Evolutionary conservation across 2,113 vertebrate genomes (phyloP).

Genomic region (Ciconia boyciana): DNA sequence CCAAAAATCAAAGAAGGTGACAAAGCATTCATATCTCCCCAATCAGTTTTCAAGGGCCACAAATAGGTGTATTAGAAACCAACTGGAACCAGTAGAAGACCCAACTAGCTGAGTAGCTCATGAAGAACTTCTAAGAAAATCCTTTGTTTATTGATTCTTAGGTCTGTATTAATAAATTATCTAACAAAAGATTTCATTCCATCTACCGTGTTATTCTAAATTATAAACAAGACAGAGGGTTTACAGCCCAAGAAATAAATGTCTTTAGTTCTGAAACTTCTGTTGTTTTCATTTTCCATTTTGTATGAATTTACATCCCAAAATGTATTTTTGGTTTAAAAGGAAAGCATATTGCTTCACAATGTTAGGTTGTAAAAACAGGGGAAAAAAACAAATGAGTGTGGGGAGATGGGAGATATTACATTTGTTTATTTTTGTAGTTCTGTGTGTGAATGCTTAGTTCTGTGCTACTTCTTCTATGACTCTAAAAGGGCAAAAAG

Average conservation of each 20-base stretch:
- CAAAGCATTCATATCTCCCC: not conserved
- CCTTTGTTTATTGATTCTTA: not conserved
- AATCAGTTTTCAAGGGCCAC: not conserved
- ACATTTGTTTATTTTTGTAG: not conserved
- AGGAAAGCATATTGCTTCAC: not conserved
- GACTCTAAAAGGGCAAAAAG: not conserved
- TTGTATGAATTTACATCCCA: not conserved
- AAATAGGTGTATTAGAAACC: not conserved
- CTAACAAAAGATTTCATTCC: not conserved
- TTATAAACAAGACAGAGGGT: not conserved
- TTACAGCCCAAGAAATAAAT: not conserved
- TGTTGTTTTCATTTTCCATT: not conserved
- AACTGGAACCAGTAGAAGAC: not conserved
- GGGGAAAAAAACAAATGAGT: rapidly evolving
- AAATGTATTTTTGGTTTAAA: not conserved
- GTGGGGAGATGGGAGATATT: not conserved
- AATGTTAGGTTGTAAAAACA: not conserved
- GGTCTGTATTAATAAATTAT: not conserved
- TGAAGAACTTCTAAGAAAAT: not conserved
- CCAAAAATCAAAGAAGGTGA: not conserved
- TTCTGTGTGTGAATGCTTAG: not conserved
- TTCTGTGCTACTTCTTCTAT: not conserved
- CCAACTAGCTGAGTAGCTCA: not conserved
- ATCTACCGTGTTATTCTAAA: not conserved
- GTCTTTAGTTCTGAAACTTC: not conserved